Evolutionary conservation across 2,888 invertebrate species (phyloP), one percentile per base, ranked within the genome.

Genomic region (Didymodactylos carnosus): DNA sequence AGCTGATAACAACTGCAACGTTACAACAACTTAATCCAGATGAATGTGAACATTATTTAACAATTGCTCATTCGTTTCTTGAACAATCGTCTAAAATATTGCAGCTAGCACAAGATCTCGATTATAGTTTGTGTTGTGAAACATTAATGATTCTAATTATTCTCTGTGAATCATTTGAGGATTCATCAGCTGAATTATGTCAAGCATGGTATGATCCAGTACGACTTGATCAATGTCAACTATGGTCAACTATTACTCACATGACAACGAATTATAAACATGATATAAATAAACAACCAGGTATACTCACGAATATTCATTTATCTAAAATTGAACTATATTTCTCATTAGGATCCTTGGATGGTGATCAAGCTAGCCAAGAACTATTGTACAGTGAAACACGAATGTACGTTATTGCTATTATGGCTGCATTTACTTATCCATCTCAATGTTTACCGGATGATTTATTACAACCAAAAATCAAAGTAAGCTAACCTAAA

Each of bases 341-440:
- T n/a, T n/a, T n/a, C n/a, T n/a, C n/a, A n/a, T n/a, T n/a, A n/a
- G n/a, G n/a, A n/a, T n/a, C n/a, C n/a, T n/a, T n/a, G n/a, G n/a
- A n/a, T n/a, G n/a, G n/a, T n/a, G n/a, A n/a, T n/a, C n/a, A n/a
- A n/a, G n/a, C n/a, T n/a, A n/a, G n/a, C n/a, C n/a, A n/a, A 35
- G 35, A 16, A n/a, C 35, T 35, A 62, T 35, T 62, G 29, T 35
- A 62, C 11, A 62, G n/a, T 35, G 62, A 62, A 62, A 62, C 62
- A 19, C 11, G 29, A 10, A 62, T 62, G 62, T 62, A 62, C 35
- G 51, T 53, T 29, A 29, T 74, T 10, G 74, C 74, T 29, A 40
- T 51, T n/a, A n/a, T 74, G 13, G 74, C 74, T 27, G 74, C 74
- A 8, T 35, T 74, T 27, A 74, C 74, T 14, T 74, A 71, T 39